Evolutionary conservation across 2,113 vertebrate genomes (phyloP), one percentile per base, ranked within the genome.

Genomic region (Tinamus guttatus): DNA sequence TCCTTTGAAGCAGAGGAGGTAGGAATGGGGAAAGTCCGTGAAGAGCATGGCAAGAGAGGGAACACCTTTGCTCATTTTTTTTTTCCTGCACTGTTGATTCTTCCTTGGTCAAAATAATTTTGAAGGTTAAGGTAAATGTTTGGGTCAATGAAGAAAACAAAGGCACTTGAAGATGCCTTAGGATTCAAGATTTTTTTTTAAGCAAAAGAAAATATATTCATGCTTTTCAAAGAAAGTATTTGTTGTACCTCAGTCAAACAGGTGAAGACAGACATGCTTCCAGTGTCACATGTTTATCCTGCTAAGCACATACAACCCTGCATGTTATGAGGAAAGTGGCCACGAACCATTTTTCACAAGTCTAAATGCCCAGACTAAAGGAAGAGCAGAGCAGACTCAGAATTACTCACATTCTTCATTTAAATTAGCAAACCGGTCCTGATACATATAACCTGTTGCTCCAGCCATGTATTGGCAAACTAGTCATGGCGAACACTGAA

Each of bases 1-100:
- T 90, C 83, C 94, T 97, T 95, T 93, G 95, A 90, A 94, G 81
- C 78, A 13, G n/a, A 78, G 45, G 32, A 45, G 67, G 79, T 70
- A 90, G 69, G 65, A 84, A 41, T 2, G 5, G 25, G 80, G 45
- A 34, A 90, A 92, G 60, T 63, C 80, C 11, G 1, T 38, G 40
- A 93, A 49, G 40, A 91, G 22, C 0, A 1, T 24, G 34, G 18
- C 40, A 32, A 2, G 14, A 80, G 27, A 77, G 45, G 89, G 94
- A 87, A 89, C 17, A 87, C 24, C 63, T 89, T 81, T 83, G 54
- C 51, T 93, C 43, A 64, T 52, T 1, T 9, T 49, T 49, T 49
- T 73, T 91, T 73, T 38, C 21, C 38, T 67, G 4, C 5, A 6
- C 14, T 73, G 24, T 38, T 58, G 6, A 71, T 43, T 30, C 14